Evolutionary conservation across 2,888 invertebrate species (phyloP).

Genomic region (Clunio marinus): DNA sequence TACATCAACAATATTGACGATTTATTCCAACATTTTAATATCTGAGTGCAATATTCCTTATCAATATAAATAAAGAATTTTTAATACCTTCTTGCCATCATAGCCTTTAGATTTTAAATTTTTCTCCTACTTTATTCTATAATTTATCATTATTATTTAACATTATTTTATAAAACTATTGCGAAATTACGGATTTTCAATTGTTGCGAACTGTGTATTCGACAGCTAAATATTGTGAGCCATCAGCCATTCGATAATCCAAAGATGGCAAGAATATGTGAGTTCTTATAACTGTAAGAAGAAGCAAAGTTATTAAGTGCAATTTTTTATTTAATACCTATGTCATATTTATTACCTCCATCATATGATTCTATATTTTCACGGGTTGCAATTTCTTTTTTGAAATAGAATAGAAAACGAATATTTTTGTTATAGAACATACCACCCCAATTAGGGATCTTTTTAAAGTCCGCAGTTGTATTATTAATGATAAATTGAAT

Average conservation of each 20-base stretch:
- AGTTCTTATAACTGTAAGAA: not conserved
- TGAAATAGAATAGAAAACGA: constrained; percentile 14
- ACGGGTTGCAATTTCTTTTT: not conserved
- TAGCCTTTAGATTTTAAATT: no score
- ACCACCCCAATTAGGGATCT: constrained; percentile 22
- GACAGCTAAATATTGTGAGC: constrained; percentile 4
- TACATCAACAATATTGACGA: no score
- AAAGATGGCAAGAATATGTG: not conserved
- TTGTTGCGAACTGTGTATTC: no score
- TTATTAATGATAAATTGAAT: constrained; percentile 20
- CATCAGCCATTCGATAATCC: constrained; percentile 18
- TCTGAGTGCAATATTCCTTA: no score
- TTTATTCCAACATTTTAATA: no score
- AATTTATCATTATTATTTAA: no score
- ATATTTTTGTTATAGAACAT: constrained; percentile 24
- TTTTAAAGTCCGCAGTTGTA: constrained; percentile 18
- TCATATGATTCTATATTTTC: not conserved
- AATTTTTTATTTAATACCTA: not conserved
- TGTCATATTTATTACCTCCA: not conserved
- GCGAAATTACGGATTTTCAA: no score
- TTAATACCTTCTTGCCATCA: no score
- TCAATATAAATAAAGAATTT: no score
- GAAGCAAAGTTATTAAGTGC: not conserved
- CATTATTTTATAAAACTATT: no score
- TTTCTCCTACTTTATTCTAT: no score